Evolutionary conservation across 2,888 invertebrate genomes (phyloP), one percentile per base, ranked within the genome.

Genomic region (Pterostichus madidus): DNA sequence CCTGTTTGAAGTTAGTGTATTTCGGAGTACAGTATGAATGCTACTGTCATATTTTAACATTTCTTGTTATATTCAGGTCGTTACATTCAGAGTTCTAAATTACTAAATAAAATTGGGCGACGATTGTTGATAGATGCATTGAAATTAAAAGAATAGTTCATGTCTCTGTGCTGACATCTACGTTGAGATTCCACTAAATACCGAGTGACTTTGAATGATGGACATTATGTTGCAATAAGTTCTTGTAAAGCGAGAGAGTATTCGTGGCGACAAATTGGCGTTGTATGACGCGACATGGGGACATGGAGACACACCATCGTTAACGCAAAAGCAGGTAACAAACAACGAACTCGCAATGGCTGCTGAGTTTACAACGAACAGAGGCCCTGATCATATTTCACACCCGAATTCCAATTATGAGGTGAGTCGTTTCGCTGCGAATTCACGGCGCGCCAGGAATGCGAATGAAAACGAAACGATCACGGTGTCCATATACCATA

Each of bases 361-460:
- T 71, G 68, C 64, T 71, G 71, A 46, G 71, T 44, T 71, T 71
- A 44, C n/a, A 71, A 39, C 49, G 71, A 71, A 64, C 64, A 64
- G 64, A 35, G 64, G 64, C 44, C 49, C 75, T 24, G 75, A 75
- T 75, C 75, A 75, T 75, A 75, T 75, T 75, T 75, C 75, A 75
- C 75, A 75, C 75, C 75, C 75, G 52, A 75, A 75, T 75, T 75
- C 75, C 75, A 75, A 75, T 75, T 75, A 75, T 75, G 75, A 75
- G 52, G 52, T 32, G 75, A 71, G 68, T 71, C 64, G 80, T 68
- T 80, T 61, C 46, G 71, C 17, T 56, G 53, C 80, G 80, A 53
- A 80, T 80, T 80, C 73, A 39, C 39, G 56, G 80, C 80, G 73
- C 71, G 53, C 56, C 56, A 39, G 64, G 80, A 80, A 80, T 80